Evolutionary conservation across 2,113 vertebrate genomes (phyloP).

Genomic region (Otis tarda): DNA sequence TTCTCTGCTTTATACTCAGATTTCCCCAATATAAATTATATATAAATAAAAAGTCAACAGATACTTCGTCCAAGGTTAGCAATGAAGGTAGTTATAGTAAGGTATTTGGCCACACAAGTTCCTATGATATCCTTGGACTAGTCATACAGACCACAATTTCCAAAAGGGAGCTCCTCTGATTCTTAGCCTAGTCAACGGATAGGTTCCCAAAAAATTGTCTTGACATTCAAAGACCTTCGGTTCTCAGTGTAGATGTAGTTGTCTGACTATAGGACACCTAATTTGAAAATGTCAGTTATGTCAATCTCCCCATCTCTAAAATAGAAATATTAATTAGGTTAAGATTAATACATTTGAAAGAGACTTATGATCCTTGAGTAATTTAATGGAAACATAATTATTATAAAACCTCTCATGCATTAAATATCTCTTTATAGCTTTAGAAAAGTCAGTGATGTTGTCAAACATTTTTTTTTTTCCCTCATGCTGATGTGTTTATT

Average conservation of each 20-base stretch:
- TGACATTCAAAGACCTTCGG: not conserved
- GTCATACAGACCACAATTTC: not conserved
- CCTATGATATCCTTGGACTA: not conserved
- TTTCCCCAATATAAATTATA: not conserved
- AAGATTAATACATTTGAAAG: not conserved
- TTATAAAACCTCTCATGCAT: not conserved
- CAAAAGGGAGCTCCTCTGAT: not conserved
- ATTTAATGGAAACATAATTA: not conserved
- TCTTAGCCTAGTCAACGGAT: not conserved
- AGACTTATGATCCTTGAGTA: not conserved
- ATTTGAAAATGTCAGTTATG: not conserved
- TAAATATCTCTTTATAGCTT: not conserved
- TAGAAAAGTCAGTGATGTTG: not conserved
- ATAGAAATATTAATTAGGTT: not conserved
- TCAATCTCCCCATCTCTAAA: not conserved
- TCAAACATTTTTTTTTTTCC: not conserved
- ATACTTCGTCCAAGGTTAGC: not conserved
- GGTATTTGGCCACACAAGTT: not conserved
- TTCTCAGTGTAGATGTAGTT: not conserved
- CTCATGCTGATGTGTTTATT: not conserved
- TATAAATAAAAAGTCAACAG: not conserved
- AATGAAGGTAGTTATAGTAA: not conserved
- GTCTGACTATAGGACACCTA: not conserved
- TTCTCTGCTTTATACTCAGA: not conserved
- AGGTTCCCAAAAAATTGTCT: not conserved